phyloP scores from a whole-genome alignment of 30 jellyfish, hydroid and myxozoan genomes.

The Hydractinia symbiolongicarpus region DNA sequence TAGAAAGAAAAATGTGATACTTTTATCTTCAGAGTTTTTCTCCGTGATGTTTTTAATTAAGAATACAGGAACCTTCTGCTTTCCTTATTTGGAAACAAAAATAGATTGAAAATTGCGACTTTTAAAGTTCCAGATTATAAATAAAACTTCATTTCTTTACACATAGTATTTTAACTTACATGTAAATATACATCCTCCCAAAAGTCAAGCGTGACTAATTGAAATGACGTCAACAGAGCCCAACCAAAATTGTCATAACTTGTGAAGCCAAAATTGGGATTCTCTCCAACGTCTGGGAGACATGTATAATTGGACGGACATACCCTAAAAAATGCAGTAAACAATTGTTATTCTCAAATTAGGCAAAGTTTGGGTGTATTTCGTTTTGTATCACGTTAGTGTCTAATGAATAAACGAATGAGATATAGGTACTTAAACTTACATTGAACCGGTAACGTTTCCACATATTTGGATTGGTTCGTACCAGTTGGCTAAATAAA shows the following conservation, averaged over 20 bases:
- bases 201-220: slow-evolving; percentile 76
- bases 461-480: slow-evolving; percentile 19
- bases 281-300: slow-evolving; percentile 63
- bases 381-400: neutral
- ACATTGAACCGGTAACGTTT: slow-evolving; percentile 26
- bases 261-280: slow-evolving; percentile 82
- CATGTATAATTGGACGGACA: slow-evolving; percentile 84
- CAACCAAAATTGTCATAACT: slow-evolving; percentile 88
- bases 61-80: too few relatives aligned
- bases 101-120: too few relatives aligned
- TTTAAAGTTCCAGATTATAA: too few relatives aligned
- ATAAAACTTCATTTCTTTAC: too few relatives aligned
- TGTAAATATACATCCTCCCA: slow-evolving; percentile 83
- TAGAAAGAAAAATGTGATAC: too few relatives aligned
- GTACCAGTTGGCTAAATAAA: slow-evolving; percentile 22
- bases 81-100: too few relatives aligned
- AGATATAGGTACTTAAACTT: neutral
- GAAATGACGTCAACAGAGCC: slow-evolving; percentile 89
- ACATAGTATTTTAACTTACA: slow-evolving; percentile 30
- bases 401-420: neutral
- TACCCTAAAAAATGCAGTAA: slow-evolving; percentile 25
- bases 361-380: neutral
- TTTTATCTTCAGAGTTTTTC: too few relatives aligned
- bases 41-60: too few relatives aligned
- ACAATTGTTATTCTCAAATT: too few relatives aligned